Conservation (phyloP, 2,113 vertebrate genomes). For the Cinclus mexicanus region DNA sequence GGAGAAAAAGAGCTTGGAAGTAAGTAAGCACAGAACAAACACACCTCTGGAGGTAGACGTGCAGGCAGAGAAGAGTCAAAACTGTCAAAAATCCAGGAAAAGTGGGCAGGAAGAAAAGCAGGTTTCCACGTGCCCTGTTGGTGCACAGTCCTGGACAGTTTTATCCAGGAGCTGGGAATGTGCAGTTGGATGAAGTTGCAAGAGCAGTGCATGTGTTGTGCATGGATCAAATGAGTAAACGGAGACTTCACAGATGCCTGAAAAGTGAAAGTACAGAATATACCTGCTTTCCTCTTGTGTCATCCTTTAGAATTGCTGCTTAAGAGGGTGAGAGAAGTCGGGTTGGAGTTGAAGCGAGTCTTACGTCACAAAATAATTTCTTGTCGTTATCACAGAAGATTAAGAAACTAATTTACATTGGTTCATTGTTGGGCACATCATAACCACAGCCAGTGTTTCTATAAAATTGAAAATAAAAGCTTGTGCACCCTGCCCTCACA, state of each 20-base stretch:
- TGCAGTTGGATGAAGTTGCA: neutral
- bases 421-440: neutral
- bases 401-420: neutral
- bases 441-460: neutral
- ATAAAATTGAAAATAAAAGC: neutral
- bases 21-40: neutral
- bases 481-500: neutral
- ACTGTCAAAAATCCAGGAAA: neutral
- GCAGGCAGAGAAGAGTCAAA: neutral
- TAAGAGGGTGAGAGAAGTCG: neutral
- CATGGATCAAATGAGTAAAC: neutral
- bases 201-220: neutral
- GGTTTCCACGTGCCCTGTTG: neutral
- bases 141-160: neutral
- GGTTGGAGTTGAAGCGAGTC: neutral
- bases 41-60: fast-evolving
- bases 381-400: neutral
- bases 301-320: fast-evolving
- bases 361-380: neutral
- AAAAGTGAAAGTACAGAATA: neutral
- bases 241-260: neutral
- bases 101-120: neutral
- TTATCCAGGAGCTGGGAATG: neutral
- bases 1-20: neutral
- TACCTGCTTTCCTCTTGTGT: neutral